A percentile compares a stretch with the other conserved stretches of the same genome.
phyloP scores from a whole-genome alignment of 2,113 vertebrate species.

The Procavia capensis region DNA sequence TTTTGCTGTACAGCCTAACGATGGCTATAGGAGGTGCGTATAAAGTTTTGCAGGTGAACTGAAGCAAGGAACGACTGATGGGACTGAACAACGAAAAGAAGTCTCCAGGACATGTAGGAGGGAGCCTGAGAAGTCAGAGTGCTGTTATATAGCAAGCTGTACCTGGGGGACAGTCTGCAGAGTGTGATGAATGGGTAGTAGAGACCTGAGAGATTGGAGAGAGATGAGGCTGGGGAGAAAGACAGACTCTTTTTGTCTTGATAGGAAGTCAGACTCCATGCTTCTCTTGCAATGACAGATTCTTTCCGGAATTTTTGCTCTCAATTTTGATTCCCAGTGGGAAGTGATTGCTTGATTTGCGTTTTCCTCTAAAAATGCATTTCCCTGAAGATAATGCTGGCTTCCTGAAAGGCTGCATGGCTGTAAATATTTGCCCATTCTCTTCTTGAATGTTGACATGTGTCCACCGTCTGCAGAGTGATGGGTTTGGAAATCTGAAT shows the following conservation, averaged over 20 bases:
- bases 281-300: not conserved
- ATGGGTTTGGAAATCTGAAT: not conserved
- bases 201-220: fast-evolving
- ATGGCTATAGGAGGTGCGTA: not conserved
- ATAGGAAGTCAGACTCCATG: not conserved
- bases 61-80: not conserved
- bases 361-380: constrained; percentile 51
- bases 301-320: constrained; percentile 28
- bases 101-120: fast-evolving
- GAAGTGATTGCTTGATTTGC: constrained; percentile 15
- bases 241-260: not conserved
- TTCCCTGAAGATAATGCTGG: constrained; percentile 50
- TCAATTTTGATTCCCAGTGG: constrained; percentile 39
- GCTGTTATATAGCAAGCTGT: fast-evolving
- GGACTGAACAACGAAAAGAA: fast-evolving
- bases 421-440: constrained; percentile 64
- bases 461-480: constrained; percentile 21
- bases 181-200: fast-evolving
- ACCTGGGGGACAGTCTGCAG: fast-evolving
- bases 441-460: constrained; percentile 69
- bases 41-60: fast-evolving
- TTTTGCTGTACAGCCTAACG: fast-evolving
- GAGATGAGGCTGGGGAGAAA: fast-evolving
- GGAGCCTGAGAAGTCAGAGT: not conserved
- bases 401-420: constrained; percentile 34